Evolutionary conservation across 2,113 vertebrate genomes (phyloP).

Genomic region (Numenius arquata): DNA sequence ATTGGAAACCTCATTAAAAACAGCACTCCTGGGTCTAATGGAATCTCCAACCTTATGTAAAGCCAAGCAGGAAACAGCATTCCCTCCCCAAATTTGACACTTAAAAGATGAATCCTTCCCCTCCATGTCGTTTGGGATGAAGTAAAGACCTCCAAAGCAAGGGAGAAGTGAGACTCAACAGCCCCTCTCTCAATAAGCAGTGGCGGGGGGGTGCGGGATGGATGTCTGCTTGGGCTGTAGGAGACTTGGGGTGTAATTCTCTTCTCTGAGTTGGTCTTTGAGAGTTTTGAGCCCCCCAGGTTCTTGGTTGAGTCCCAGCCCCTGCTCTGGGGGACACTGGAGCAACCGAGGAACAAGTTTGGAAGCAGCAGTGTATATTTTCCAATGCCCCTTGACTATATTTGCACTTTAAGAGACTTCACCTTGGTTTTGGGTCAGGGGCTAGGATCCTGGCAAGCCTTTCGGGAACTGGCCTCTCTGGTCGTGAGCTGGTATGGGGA

Average conservation of each 20-base stretch:
- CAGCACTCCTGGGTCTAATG: not conserved
- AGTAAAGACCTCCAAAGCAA: not conserved
- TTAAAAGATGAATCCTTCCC: rapidly evolving
- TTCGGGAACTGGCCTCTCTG: not conserved
- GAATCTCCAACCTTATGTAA: not conserved
- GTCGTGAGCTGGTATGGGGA: not conserved
- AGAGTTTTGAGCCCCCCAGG: not conserved
- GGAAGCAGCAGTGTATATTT: not conserved
- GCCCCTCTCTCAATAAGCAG: not conserved
- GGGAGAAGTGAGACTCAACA: not conserved
- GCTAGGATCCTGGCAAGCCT: not conserved
- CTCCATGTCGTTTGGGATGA: not conserved
- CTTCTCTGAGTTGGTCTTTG: not conserved
- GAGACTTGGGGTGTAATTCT: not conserved
- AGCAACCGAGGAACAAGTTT: not conserved
- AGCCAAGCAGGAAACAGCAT: not conserved
- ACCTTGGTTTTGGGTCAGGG: not conserved
- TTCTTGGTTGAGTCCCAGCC: not conserved
- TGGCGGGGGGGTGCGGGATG: no score
- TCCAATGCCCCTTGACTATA: not conserved
- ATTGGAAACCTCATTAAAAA: not conserved
- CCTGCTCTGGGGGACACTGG: not conserved
- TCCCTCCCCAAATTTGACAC: not conserved
- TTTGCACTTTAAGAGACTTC: constrained; percentile 50
- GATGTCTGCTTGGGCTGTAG: not conserved